These are phyloP conservation scores for Clarias batrachus DNA, from an alignment of 2,113 vertebrate genomes.

Conservation along the genomic window DNA sequence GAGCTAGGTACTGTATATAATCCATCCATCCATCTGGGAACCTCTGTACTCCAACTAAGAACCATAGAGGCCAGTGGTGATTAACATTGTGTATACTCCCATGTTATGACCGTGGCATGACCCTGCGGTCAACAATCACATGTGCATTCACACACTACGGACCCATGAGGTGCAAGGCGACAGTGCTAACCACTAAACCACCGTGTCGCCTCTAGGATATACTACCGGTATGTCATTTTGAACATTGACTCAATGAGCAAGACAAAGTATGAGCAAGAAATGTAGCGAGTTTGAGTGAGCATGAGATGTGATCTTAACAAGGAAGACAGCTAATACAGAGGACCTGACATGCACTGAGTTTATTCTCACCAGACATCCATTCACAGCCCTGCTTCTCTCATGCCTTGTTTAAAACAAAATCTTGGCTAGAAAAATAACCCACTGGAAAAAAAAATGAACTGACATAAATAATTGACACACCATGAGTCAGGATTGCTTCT, in stretches of 20 bases:
- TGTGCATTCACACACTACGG: no score
- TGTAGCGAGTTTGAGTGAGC: background rate
- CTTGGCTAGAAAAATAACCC: background rate
- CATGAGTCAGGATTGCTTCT: constrained; percentile 23
- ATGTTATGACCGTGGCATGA: no score
- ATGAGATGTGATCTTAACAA: constrained; percentile 6
- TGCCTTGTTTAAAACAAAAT: constrained; percentile 17
- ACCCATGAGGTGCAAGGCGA: no score
- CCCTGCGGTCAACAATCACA: no score
- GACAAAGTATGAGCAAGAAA: background rate
- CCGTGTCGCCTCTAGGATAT: no score
- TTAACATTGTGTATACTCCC: no score
- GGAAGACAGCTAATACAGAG: background rate
- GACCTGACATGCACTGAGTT: background rate
- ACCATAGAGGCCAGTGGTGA: no score
- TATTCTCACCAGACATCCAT: background rate
- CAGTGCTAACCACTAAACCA: no score
- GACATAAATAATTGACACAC: constrained; percentile 39
- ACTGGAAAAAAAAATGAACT: background rate
- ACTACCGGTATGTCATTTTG: background rate
- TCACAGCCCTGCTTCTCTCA: background rate
- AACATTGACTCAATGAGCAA: background rate
- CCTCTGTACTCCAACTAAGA: no score
- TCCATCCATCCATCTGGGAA: no score
- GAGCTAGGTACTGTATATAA: no score